Percentiles rank a stretch among this genome's conserved stretches.
Conservation (phyloP, 2,888 invertebrate species). For the Amorpha juglandis region DNA sequence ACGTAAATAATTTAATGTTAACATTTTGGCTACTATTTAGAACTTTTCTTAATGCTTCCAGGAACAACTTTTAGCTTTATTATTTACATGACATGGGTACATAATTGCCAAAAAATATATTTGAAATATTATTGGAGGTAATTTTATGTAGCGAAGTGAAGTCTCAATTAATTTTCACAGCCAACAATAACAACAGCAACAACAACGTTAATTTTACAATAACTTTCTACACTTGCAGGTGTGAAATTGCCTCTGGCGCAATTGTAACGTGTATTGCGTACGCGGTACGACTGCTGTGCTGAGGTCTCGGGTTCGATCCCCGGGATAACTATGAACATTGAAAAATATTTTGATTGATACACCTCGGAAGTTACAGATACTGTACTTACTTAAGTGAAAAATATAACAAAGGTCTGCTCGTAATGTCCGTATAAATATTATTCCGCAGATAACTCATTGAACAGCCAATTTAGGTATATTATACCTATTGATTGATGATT, state of each 20-base stretch:
- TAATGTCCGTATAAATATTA: no score
- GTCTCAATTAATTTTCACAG: background rate
- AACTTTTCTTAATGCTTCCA: constrained; percentile 6
- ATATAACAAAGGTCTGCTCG: background rate
- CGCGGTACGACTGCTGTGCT: no score
- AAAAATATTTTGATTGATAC: constrained; percentile 2
- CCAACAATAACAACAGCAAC: no score
- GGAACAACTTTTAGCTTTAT: background rate
- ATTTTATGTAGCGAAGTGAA: background rate
- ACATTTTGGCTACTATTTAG: background rate
- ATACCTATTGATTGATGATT: no score
- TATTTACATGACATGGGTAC: background rate
- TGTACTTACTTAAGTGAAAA: background rate
- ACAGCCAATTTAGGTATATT: no score
- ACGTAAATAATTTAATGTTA: background rate
- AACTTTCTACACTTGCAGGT: constrained; percentile 1
- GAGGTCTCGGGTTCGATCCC: no score
- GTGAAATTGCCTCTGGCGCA: no score
- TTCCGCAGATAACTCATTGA: no score
- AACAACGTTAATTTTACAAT: background rate
- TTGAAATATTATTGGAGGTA: background rate
- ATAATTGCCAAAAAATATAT: background rate
- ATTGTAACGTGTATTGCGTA: no score
- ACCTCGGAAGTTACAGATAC: background rate
- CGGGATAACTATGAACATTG: no score